Conservation (phyloP, 2,113 vertebrate genomes). For the Oenanthe oenanthe region DNA sequence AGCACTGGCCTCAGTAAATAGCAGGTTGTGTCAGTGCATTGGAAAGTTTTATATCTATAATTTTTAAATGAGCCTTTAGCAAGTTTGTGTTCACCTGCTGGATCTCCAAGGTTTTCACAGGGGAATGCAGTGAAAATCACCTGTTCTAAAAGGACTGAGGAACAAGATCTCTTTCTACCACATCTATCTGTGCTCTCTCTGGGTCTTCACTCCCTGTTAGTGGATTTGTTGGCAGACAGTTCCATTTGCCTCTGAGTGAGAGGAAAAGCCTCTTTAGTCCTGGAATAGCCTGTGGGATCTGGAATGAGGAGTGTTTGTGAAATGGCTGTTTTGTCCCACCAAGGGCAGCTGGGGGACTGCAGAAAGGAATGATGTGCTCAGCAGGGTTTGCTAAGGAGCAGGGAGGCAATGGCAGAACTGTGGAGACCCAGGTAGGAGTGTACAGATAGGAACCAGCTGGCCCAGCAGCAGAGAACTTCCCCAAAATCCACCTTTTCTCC, state of each 20-base stretch:
- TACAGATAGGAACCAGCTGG: background rate
- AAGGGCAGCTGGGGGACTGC: background rate
- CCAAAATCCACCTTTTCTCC: background rate
- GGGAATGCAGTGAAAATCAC: background rate
- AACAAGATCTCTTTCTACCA: background rate
- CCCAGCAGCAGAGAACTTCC: background rate
- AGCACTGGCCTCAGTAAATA: background rate
- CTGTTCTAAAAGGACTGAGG: background rate
- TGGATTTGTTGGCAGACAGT: background rate
- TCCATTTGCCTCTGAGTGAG: background rate
- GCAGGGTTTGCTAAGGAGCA: background rate
- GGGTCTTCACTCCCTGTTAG: background rate
- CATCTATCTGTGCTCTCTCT: background rate
- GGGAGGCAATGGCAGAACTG: background rate
- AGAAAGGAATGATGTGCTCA: background rate
- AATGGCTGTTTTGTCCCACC: background rate
- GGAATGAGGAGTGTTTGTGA: background rate
- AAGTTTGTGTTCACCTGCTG: background rate
- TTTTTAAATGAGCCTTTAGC: background rate
- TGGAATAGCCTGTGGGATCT: background rate
- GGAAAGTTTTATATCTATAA: background rate
- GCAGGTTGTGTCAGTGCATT: background rate
- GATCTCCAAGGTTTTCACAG: background rate
- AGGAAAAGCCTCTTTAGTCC: background rate
- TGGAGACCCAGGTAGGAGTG: background rate